phyloP scores from a whole-genome alignment of 2,888 invertebrate genomes.

The Ischnus inquisitorius region DNA sequence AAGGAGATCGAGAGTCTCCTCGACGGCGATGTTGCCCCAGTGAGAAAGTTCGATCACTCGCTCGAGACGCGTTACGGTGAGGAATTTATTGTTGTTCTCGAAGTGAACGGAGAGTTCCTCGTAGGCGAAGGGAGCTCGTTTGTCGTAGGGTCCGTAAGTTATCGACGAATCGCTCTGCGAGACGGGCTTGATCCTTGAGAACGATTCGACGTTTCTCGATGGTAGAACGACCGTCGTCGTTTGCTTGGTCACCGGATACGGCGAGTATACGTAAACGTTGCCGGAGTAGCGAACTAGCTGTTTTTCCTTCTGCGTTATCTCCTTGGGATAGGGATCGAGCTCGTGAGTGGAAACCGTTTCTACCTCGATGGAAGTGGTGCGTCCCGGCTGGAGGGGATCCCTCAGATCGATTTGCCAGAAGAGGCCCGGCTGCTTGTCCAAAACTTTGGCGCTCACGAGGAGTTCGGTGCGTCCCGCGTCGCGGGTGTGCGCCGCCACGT shows the following conservation, averaged over 20 bases:
- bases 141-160: slow-evolving; percentile 95
- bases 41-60: slow-evolving; percentile 98
- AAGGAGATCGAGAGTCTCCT: slow-evolving; percentile 96
- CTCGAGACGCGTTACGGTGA: slow-evolving; percentile 95
- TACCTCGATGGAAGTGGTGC: slow-evolving; percentile 88
- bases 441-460: slow-evolving; percentile 85
- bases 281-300: slow-evolving; percentile 96
- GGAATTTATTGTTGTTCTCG: slow-evolving; percentile 98
- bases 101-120: slow-evolving; percentile 94
- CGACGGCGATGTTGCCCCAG: slow-evolving; percentile 99
- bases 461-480: slow-evolving; percentile 83
- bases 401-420: slow-evolving; percentile 88
- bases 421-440: slow-evolving; percentile 85
- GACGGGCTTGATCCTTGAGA: slow-evolving; percentile 93
- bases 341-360: slow-evolving; percentile 92
- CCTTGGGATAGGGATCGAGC: slow-evolving; percentile 93
- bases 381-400: slow-evolving; percentile 88
- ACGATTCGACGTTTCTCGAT: slow-evolving; percentile 93
- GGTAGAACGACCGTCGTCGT: slow-evolving; percentile 93
- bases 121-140: slow-evolving; percentile 88
- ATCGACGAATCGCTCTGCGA: slow-evolving; percentile 93
- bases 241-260: slow-evolving; percentile 93
- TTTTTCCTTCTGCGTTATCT: slow-evolving; percentile 96
- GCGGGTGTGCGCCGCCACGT: slow-evolving; percentile 88
- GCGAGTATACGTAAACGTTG: slow-evolving; percentile 93